Conservation (phyloP, 1,140 invertebrate genomes). For the Acromyrmex echinatior region DNA sequence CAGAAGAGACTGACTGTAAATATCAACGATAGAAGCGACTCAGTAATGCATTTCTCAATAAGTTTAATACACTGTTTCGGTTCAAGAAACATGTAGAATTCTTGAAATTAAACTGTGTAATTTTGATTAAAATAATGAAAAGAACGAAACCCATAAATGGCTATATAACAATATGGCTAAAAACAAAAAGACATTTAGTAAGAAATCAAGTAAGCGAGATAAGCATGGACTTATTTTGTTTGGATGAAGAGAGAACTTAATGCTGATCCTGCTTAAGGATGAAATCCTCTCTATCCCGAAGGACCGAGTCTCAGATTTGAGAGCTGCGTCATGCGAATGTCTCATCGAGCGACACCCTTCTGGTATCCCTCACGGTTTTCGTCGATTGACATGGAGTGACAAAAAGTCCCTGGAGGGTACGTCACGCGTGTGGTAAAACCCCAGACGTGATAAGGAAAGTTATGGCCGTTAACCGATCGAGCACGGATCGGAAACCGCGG, state of each 20-base stretch:
- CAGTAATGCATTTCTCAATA: background rate
- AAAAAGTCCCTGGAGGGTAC: conserved; percentile 53
- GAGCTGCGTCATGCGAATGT: conserved; percentile 21
- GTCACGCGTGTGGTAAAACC: conserved; percentile 57
- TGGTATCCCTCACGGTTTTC: conserved; percentile 28
- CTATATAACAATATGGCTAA: background rate
- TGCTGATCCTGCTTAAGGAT: conserved; percentile 1
- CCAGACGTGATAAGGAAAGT: conserved; percentile 55
- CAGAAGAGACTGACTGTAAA: background rate
- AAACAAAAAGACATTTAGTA: background rate
- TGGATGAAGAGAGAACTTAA: background rate
- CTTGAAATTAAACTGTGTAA: background rate
- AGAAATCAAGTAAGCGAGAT: background rate
- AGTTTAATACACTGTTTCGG: background rate
- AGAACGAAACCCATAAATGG: background rate
- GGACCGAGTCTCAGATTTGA: conserved; percentile 29
- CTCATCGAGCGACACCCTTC: conserved; percentile 36
- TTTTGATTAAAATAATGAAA: background rate
- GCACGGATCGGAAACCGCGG: conserved; percentile 41
- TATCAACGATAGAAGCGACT: background rate
- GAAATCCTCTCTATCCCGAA: conserved; percentile 40
- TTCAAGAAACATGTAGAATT: background rate
- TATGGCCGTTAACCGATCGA: conserved; percentile 59
- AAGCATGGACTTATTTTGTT: conserved; percentile 11
- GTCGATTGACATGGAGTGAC: conserved; percentile 48